Evolutionary conservation across 2,113 vertebrate genomes (phyloP), one percentile per base, ranked within the genome.

Genomic region (Sinosuthora webbiana): DNA sequence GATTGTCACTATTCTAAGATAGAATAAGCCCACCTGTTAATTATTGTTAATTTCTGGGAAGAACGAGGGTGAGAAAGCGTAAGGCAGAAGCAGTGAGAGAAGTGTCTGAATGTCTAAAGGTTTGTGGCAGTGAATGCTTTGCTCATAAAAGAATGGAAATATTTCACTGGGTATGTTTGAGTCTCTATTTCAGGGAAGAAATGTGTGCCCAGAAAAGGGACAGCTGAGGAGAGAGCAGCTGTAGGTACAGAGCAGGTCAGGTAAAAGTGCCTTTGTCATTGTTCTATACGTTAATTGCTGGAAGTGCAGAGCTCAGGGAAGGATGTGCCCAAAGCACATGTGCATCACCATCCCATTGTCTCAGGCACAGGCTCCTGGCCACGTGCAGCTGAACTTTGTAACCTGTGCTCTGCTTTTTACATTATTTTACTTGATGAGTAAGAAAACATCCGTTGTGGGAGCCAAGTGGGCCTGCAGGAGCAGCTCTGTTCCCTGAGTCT

Each of bases 341-440:
- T 41, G 35, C 55, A 44, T 93, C 84, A 75, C 76, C 8, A 0
- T 89, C 87, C 95, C 88, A 95, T 97, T 97, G 97, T 97, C 83
- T 89, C 47, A 17, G 65, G 15, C 76, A 39, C 41, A 12, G 41
- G 75, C 89, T 87, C 50, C 44, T 80, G 21, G 87, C 91, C n/a
- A 11, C 1, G 37, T 90, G 89, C 90, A 47, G 71, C 80, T 90
- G 65, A 69, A 93, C 90, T 95, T 91, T 37, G 13, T 73, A 94
- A 93, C 88, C 91, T 77, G 74, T 47, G 76, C 84, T 83, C 88
- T 95, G 80, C 62, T 94, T 89, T 75, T 87, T 25, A 1, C 28
- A 17, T 80, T 59, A 35, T 25, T 80, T 44, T 3, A 41, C 80
- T 73, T 25, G 53, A 28, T 79, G 47, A 41, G 65, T 22, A 35